Evolutionary conservation across 2,113 vertebrate species (phyloP).

Genomic region (Meriones unguiculatus): DNA sequence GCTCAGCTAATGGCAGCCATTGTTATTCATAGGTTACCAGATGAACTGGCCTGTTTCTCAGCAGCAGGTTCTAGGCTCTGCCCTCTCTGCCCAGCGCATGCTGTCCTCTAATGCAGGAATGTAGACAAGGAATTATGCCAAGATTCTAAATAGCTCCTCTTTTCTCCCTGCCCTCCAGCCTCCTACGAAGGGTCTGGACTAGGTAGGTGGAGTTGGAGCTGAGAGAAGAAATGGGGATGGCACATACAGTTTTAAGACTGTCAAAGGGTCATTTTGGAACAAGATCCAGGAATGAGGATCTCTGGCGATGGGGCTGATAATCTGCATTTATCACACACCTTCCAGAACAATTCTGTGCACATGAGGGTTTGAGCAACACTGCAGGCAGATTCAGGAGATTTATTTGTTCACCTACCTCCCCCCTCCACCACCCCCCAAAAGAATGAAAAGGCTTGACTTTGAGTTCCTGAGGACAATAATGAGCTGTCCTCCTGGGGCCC

Average conservation of each 20-base stretch:
- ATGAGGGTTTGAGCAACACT: not conserved
- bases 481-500: slow-evolving; percentile 75
- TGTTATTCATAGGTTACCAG: not conserved
- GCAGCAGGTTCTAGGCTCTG: not conserved
- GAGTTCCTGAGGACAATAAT: slow-evolving; percentile 74
- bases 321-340: not conserved
- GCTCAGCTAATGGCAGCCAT: not conserved
- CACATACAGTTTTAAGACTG: not conserved
- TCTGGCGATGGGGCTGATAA: not conserved
- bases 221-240: not conserved
- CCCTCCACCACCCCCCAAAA: not conserved
- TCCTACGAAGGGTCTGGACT: not conserved
- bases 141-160: not conserved
- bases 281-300: not conserved
- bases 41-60: not conserved
- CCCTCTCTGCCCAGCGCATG: not conserved
- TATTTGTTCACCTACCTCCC: slow-evolving; percentile 51
- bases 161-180: not conserved
- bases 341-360: not conserved
- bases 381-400: slow-evolving; percentile 59
- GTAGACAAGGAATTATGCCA: not conserved
- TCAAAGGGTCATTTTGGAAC: not conserved
- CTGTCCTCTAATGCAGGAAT: not conserved
- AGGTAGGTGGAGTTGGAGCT: not conserved
- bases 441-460: slow-evolving; percentile 60